These are phyloP conservation scores for Aphis craccivora DNA, from an alignment of 1,140 invertebrate genomes.

Conservation along the genomic window DNA sequence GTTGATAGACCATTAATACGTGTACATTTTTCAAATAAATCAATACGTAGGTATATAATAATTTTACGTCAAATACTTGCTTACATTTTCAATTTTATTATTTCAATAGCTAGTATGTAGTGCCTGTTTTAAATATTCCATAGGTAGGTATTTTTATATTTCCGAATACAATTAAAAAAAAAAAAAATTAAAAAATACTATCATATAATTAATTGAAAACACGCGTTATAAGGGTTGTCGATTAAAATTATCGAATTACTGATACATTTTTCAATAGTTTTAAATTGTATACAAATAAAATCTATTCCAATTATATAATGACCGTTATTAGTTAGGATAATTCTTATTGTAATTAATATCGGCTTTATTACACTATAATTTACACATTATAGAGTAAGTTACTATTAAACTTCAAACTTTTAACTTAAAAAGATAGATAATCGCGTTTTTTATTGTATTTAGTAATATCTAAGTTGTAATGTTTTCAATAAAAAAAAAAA, in stretches of 20 bases:
- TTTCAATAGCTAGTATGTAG: background rate
- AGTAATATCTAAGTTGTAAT: too few relatives aligned
- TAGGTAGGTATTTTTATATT: background rate
- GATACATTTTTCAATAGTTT: background rate
- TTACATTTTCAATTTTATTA: background rate
- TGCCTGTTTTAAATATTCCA: background rate
- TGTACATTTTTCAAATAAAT: constrained; percentile 2
- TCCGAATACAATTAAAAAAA: background rate
- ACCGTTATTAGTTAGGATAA: background rate
- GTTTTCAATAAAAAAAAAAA: too few relatives aligned
- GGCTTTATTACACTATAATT: background rate
- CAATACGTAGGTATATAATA: background rate
- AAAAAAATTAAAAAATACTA: background rate
- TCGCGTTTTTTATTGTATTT: too few relatives aligned
- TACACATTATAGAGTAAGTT: background rate
- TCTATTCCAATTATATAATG: background rate
- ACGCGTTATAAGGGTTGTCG: background rate
- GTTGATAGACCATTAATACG: background rate
- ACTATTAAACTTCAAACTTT: background rate
- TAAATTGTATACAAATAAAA: background rate
- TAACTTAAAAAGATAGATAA: too few relatives aligned
- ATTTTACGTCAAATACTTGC: background rate
- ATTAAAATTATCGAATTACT: background rate
- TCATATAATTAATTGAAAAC: background rate
- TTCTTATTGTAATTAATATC: background rate